Evolutionary conservation across 2,113 vertebrate species (phyloP).

Genomic region (Malurus elegans): DNA sequence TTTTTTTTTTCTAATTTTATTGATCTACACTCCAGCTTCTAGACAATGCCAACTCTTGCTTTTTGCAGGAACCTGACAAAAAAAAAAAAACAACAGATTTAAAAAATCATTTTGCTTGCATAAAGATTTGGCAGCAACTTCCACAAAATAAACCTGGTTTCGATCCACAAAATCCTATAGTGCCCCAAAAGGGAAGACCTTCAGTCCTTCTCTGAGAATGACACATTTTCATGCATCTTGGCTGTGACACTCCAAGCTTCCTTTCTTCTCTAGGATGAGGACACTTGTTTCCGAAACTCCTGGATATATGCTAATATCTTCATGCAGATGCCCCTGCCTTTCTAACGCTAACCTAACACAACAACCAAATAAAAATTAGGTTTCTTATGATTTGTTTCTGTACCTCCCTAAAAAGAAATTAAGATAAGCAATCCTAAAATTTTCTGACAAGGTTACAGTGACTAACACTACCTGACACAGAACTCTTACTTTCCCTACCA

Average conservation of each 20-base stretch:
- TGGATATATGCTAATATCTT: not conserved
- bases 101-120: not conserved
- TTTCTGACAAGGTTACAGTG: not conserved
- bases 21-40: not conserved
- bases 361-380: not conserved
- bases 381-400: not conserved
- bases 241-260: not conserved
- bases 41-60: accelerated
- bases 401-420: not conserved
- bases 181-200: not conserved
- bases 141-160: not conserved
- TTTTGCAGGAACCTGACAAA: not conserved
- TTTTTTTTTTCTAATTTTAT: not conserved
- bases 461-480: not conserved
- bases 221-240: not conserved
- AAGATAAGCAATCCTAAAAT: not conserved
- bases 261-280: not conserved
- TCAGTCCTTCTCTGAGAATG: not conserved
- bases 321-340: not conserved
- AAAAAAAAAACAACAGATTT: not conserved
- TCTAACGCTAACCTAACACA: not conserved
- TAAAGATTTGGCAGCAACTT: not conserved
- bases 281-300: not conserved
- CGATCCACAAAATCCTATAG: not conserved
- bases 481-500: not conserved